Conservation (phyloP, 1,140 invertebrate species). For the Euglossa dilemma region DNA sequence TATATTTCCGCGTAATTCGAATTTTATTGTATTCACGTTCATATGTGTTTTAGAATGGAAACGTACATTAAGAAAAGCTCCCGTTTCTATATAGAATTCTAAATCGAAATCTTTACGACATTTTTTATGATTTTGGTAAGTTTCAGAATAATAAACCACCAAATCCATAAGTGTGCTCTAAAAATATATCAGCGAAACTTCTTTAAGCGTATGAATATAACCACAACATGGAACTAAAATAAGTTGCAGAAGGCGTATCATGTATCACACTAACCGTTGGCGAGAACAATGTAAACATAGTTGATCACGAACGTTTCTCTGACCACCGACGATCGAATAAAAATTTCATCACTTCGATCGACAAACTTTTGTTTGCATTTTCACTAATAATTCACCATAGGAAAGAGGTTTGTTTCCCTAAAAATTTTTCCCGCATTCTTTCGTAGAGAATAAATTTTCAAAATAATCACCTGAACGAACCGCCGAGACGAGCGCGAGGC, state of each 20-base stretch:
- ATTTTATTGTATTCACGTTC: background rate
- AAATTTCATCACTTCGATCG: background rate
- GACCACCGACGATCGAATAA: background rate
- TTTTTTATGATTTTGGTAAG: background rate
- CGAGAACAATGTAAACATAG: background rate
- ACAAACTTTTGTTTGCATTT: background rate
- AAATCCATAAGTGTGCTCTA: background rate
- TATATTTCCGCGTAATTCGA: background rate
- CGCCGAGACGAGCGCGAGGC: slow-evolving; percentile 36
- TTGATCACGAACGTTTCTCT: background rate
- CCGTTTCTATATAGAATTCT: background rate
- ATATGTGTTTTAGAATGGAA: background rate
- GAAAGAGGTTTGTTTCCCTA: background rate
- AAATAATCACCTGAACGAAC: slow-evolving; percentile 52
- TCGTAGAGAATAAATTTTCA: background rate
- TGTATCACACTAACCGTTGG: background rate
- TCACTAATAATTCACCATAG: background rate
- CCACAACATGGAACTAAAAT: background rate
- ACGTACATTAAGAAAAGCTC: background rate
- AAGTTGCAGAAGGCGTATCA: background rate
- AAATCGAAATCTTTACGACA: background rate
- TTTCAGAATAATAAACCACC: background rate
- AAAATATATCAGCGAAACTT: background rate
- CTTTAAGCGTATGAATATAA: background rate
- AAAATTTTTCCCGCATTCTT: background rate